phyloP scores from a whole-genome alignment of 2,797 vertebrate species.

The Thaleichthys pacificus region DNA sequence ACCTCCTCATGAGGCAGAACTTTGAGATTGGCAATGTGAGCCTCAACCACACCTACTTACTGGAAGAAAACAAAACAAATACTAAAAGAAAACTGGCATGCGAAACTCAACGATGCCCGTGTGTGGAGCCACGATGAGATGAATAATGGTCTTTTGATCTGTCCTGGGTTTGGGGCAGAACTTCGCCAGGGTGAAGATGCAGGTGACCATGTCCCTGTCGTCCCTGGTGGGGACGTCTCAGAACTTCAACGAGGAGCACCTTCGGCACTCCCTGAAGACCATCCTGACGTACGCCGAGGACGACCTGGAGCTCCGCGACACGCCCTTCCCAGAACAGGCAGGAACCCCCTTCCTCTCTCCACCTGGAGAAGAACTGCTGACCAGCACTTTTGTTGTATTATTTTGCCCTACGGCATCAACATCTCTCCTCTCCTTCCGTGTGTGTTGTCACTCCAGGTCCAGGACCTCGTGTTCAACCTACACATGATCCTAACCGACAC shows the following conservation, averaged over 20 bases:
- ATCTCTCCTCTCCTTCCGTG: neutral
- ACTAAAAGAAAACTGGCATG: too few relatives aligned
- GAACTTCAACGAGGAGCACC: constrained; percentile 89
- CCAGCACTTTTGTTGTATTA: neutral
- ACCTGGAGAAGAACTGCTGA: too few relatives aligned
- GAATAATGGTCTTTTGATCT: neutral
- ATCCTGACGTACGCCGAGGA: constrained; percentile 91
- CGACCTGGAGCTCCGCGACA: constrained; percentile 85
- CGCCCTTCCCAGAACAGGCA: constrained; percentile 89
- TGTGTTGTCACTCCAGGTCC: constrained; percentile 72
- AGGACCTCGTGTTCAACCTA: constrained; percentile 91
- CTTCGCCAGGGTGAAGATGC: constrained; percentile 95
- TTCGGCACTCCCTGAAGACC: constrained; percentile 88
- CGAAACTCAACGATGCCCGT: neutral
- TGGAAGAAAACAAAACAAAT: too few relatives aligned
- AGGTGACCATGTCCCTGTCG: constrained; percentile 92
- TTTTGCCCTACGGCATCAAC: too few relatives aligned
- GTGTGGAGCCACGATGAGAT: neutral
- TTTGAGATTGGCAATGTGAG: constrained; percentile 92
- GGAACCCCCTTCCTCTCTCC: neutral
- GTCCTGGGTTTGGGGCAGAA: constrained; percentile 69
- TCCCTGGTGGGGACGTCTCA: constrained; percentile 87
- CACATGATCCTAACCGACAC: constrained; percentile 96
- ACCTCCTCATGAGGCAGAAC: constrained; percentile 94
- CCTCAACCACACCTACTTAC: neutral